Base-by-base conservation (phyloP, 2,797 vertebrate genomes). In the Pipistrellus kuhlii region DNA sequence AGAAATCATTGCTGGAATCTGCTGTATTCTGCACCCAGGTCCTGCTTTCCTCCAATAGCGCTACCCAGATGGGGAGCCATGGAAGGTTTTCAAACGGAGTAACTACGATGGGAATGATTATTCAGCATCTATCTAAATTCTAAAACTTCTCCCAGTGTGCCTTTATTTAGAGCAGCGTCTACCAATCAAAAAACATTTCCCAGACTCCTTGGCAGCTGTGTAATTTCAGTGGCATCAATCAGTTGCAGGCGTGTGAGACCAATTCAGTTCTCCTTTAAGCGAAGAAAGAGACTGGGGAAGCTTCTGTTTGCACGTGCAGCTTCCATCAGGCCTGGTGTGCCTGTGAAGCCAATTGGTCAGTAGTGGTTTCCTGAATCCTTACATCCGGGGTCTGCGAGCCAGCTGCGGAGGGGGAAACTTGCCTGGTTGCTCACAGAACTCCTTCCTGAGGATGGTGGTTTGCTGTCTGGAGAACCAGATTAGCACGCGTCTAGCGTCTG, bases 101-200 rank as follows among this genome's bases (percentile, higher is more conserved):
- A n/a, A 64, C 17, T 38, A 0, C 30, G 25, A 30, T 66, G 73
- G 66, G 92, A 88, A 59, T 64, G 35, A 59, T 38, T 68, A n/a
- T 59, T 93, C 32, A 25, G n/a, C 23, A 80, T 78, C 78, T 91
- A 32, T 88, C 66, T 72, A 57, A 51, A 41, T n/a, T 88, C 66
- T 72, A 57, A 51, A 41, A n/a, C 73, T 93, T 51, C 75, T 91
- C 83, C 81, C 73, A 80, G 18, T 66, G 27, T 75, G 66, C 53
- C 78, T 87, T 89, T 86, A 59, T 77, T 51, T 55, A 41, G 30
- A 59, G 46, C 25, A 59, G 38, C 21, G 32, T 66, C 66, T 51
- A 64, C 62, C 94, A 91, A 90, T 30, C 7, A 25, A 68, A 95
- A 92, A 48, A 68, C 84, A 93, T 84, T 91, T 96, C 73, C 89